Evolutionary conservation across 2,797 vertebrate genomes (phyloP).

Genomic region (Apogon hyalosoma): DNA sequence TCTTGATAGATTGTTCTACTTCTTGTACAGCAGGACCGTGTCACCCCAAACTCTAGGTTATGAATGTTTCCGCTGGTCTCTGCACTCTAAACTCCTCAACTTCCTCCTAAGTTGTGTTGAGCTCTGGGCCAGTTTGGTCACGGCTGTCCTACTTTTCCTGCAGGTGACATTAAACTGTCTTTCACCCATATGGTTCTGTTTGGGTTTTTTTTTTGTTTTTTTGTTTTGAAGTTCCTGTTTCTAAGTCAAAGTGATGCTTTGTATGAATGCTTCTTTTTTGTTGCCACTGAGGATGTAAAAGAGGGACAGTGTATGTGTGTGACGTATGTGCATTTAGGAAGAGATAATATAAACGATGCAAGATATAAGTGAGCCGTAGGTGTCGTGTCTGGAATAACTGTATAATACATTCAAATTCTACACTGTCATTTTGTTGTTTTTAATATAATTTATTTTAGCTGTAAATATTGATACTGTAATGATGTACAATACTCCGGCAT

Average conservation of each 20-base stretch:
- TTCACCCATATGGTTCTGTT: conserved; percentile 47
- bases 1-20: conserved; percentile 11
- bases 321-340: conserved; percentile 28
- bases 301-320: conserved; percentile 12
- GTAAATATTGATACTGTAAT: conserved; percentile 83
- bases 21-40: conserved; percentile 24
- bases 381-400: conserved; percentile 58
- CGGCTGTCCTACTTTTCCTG: conserved; percentile 32
- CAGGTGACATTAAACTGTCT: conserved; percentile 35
- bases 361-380: conserved; percentile 42
- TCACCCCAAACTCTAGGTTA: conserved; percentile 42
- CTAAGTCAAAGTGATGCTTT: conserved; percentile 42
- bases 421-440: conserved; percentile 65
- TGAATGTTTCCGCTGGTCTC: conserved; percentile 52
- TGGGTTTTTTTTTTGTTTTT: conserved; percentile 3
- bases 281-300: conserved; percentile 18
- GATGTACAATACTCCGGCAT: conserved; percentile 73
- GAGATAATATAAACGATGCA: conserved; percentile 13
- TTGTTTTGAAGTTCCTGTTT: conserved; percentile 20
- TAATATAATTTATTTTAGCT: conserved; percentile 82
- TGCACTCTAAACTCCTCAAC: conserved; percentile 18
- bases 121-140: conserved; percentile 54
- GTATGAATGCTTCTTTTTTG: conserved; percentile 59
- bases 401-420: conserved; percentile 54
- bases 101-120: conserved; percentile 13